Percentiles rank a stretch among this genome's conserved stretches.
These are phyloP conservation scores for Serranus cabrilla DNA, from an alignment of 2,797 vertebrate genomes.

Conservation along the genomic window DNA sequence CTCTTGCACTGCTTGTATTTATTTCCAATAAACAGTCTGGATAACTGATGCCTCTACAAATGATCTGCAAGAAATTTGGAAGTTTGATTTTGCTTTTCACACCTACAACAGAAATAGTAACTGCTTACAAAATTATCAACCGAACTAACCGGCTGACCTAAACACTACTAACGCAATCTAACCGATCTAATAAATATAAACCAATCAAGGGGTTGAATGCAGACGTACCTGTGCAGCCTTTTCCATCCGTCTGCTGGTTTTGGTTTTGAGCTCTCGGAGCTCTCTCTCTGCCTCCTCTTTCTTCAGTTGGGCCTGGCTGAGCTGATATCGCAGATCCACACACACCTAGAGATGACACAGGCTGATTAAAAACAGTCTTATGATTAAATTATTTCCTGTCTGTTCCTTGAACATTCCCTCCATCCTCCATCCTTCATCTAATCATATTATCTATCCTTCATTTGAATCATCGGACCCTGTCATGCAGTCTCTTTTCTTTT, in stretches of 20 bases:
- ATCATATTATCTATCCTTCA: too few species aligned
- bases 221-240: slow-evolving; percentile 89
- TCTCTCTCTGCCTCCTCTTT: slow-evolving; percentile 94
- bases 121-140: neutral
- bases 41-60: neutral
- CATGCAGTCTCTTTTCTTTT: neutral
- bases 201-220: neutral
- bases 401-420: neutral
- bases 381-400: neutral
- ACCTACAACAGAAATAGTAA: neutral
- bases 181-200: slow-evolving; percentile 7
- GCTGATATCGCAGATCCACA: slow-evolving; percentile 91
- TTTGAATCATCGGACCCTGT: neutral
- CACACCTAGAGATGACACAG: slow-evolving; percentile 84
- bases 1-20: neutral
- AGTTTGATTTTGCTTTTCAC: neutral
- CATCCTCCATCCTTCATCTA: neutral
- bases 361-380: slow-evolving; percentile 2
- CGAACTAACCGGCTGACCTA: neutral
- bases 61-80: neutral
- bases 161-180: neutral
- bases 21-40: neutral
- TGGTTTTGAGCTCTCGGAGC: slow-evolving; percentile 89
- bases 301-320: slow-evolving; percentile 91
- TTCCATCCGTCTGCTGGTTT: slow-evolving; percentile 89